Base-by-base conservation (phyloP, 2,113 vertebrate genomes). In the Colaptes auratus region DNA sequence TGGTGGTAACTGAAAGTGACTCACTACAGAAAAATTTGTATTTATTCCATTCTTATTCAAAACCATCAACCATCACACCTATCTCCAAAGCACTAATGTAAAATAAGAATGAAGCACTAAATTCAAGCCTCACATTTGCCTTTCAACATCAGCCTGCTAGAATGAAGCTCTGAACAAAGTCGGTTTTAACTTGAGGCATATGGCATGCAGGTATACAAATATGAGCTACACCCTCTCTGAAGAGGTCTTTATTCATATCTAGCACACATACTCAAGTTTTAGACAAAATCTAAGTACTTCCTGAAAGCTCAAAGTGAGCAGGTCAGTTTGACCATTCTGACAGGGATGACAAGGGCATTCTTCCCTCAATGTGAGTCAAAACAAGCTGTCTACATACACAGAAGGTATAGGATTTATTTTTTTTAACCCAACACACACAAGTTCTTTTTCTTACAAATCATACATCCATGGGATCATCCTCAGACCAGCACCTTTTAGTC, bases 1-100 rank as follows among this genome's bases (percentile, higher is more conserved):
- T n/a, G 56, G 39, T 24, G 15, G 27, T 64, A 82, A 81, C 42
- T 74, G 50, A 66, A 76, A 92, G n/a, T 73, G 73, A 93, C n/a
- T 83, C 65, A 72, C 72, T 82, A 27, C 48, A 94, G 63, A 58
- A 82, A 95, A 84, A 42, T 72, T 0, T 2, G 44, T 65, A 92
- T 76, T 76, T 91, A 89, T 76, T 95, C 67, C 78, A 88, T 72
- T 93, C 79, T 90, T 82, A 90, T 42, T 76, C 73, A 89, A 91
- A 60, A 88, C 31, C 60, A 85, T 39, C 44, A 90, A 31, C 56
- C 7, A 0, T 28, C 73, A 72, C 11, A 64, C 75, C 60, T 44
- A 64, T 36, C 42, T 92, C 44, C 94, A 90, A 92, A 90, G 31
- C 46, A 59, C 77, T 64, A 71, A 81, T 17, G 21, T 21, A 67